phyloP scores from a whole-genome alignment of 2,888 invertebrate genomes.

The Yponomeuta cagnagella region DNA sequence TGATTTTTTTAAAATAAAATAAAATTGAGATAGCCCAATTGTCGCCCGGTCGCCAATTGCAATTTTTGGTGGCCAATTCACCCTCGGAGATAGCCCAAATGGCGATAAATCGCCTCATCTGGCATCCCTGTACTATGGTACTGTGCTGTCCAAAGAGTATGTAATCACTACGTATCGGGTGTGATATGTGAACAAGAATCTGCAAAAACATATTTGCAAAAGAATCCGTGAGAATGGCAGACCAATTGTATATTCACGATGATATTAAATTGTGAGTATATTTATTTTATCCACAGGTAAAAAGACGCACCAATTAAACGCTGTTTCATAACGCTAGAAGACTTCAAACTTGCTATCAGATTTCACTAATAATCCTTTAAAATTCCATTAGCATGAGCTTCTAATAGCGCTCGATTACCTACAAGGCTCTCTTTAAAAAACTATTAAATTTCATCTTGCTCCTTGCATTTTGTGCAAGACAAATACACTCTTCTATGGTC shows the following conservation, averaged over 20 bases:
- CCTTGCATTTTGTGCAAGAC: too few species aligned
- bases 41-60: too few species aligned
- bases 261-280: slow-evolving; percentile 83
- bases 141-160: slow-evolving; percentile 6
- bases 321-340: neutral
- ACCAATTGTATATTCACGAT: slow-evolving; percentile 82
- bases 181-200: slow-evolving; percentile 16
- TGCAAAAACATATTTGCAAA: neutral
- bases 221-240: slow-evolving; percentile 43
- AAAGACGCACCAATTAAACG: neutral
- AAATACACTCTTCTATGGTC: too few species aligned
- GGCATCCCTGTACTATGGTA: too few species aligned
- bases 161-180: too few species aligned
- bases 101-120: too few species aligned
- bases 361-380: neutral
- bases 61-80: too few species aligned
- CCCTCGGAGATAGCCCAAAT: too few species aligned
- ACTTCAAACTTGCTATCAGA: neutral
- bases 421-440: too few species aligned
- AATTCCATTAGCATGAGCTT: neutral
- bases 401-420: neutral
- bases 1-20: too few species aligned
- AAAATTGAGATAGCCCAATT: too few species aligned
- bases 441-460: too few species aligned
- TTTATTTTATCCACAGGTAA: slow-evolving; percentile 8